A percentile compares a stretch with the other conserved stretches of the same genome.
phyloP scores from a whole-genome alignment of 1,140 invertebrate species.

The Lordiphosa mommai region DNA sequence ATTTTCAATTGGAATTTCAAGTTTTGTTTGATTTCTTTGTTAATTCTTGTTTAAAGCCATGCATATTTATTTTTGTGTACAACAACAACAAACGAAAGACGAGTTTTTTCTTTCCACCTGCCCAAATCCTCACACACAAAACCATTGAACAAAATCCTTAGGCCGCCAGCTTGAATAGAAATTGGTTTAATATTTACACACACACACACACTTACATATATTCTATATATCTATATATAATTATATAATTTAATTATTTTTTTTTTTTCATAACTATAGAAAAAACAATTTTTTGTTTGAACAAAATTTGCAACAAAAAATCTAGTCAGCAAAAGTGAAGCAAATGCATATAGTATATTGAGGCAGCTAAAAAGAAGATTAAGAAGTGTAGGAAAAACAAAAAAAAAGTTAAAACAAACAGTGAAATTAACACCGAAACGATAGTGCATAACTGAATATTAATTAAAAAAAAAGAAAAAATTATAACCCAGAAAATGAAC shows the following conservation, averaged over 20 bases:
- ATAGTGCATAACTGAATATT: no score
- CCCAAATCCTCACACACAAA: no score
- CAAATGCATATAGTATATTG: conserved; percentile 6
- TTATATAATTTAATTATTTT: neutral
- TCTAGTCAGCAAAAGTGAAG: conserved; percentile 67
- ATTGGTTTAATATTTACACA: neutral
- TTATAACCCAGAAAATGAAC: no score
- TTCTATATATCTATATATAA: neutral
- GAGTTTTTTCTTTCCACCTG: no score
- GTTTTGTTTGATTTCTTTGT: conserved; percentile 70
- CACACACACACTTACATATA: conserved; percentile 1
- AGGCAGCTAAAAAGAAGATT: conserved; percentile 7
- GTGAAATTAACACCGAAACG: conserved; percentile 21
- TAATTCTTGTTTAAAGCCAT: no score
- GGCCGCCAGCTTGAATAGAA: no score
- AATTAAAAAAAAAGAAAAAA: no score
- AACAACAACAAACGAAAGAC: conserved; percentile 1
- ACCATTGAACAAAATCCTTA: no score
- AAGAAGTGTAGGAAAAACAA: conserved; percentile 16
- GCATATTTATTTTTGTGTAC: conserved; percentile 23
- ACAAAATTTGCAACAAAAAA: conserved; percentile 74
- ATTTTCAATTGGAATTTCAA: conserved; percentile 23
- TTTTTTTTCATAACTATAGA: conserved; percentile 60
- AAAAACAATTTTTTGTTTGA: conserved; percentile 56
- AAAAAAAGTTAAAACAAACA: neutral